Evolutionary conservation across 2,888 invertebrate species (phyloP).

Genomic region (Calephelis perditalis): DNA sequence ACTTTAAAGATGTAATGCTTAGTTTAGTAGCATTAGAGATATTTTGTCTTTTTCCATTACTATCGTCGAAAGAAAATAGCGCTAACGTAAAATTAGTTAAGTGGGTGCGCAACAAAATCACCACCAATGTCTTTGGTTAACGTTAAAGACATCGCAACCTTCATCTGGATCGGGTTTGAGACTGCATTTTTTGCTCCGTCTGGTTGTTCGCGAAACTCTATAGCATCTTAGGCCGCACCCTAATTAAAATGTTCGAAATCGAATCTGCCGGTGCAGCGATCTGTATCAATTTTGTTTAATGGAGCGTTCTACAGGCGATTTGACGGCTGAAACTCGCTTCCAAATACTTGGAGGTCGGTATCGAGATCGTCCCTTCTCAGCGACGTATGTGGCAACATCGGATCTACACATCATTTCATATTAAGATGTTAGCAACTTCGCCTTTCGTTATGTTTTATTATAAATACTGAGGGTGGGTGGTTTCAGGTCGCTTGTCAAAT

Average conservation of each 20-base stretch:
- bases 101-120: too few relatives aligned
- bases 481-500: too few relatives aligned
- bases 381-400: slow-evolving; percentile 14
- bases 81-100: too few relatives aligned
- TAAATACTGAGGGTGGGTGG: too few relatives aligned
- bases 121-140: neutral
- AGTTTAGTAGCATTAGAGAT: too few relatives aligned
- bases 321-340: slow-evolving; percentile 33
- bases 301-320: slow-evolving; percentile 53
- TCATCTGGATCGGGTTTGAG: slow-evolving; percentile 6
- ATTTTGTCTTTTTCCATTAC: too few relatives aligned
- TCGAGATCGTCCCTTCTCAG: slow-evolving; percentile 20
- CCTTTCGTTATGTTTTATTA: too few relatives aligned
- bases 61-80: too few relatives aligned
- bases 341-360: slow-evolving; percentile 25
- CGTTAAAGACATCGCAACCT: slow-evolving; percentile 12
- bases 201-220: slow-evolving; percentile 45
- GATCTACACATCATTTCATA: too few relatives aligned
- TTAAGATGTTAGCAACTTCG: neutral
- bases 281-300: slow-evolving; percentile 70
- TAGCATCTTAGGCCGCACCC: slow-evolving; percentile 43
- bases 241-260: slow-evolving; percentile 72
- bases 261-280: slow-evolving; percentile 59
- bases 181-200: slow-evolving; percentile 13
- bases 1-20: too few relatives aligned